Evolutionary conservation across 2,888 invertebrate genomes (phyloP), one percentile per base, ranked within the genome.

Genomic region (Laothoe populi): DNA sequence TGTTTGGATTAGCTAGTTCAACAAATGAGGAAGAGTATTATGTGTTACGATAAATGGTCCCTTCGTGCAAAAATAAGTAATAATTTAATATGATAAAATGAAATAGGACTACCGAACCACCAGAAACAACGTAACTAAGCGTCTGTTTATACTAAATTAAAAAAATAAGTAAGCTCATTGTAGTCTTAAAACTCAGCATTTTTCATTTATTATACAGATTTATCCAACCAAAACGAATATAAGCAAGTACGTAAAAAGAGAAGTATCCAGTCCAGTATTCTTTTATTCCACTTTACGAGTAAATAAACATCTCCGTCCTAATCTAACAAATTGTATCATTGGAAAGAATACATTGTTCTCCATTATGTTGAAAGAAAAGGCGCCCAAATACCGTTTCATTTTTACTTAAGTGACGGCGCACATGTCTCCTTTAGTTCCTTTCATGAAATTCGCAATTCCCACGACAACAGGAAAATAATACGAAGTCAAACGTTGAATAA

Each of bases 401-500:
- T 72, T 72, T 72, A 66, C 63, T 65, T 64, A 64, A 67, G 60
- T 59, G 63, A 63, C 61, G 59, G 68, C 66, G 66, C 69, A 68
- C 61, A 53, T 35, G 35, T 35, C 44, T 65, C 68, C 59, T 46
- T 19, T 38, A 23, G 4, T 46, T 48, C 61, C 65, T 69, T 72
- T 70, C 69, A 72, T 70, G 68, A 77, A 77, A 71, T 71, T 73
- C 68, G 60, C 74, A 70, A 71, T 77, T 78, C 66, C 60, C 60
- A 70, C 68, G 75, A 73, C 60, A 75, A 72, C 74, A 72, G 74
- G 76, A 77, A 83, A 75, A 77, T 81, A 78, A 81, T 77, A 73
- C 35, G 19, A 69, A 70, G 69, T 64, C 63, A 60, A 71, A 73
- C 72, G 66, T 64, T 59, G 63, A 67, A 70, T 65, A 69, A 69